Conservation (phyloP, 2,113 vertebrate genomes). For the Eulemur macaco region DNA sequence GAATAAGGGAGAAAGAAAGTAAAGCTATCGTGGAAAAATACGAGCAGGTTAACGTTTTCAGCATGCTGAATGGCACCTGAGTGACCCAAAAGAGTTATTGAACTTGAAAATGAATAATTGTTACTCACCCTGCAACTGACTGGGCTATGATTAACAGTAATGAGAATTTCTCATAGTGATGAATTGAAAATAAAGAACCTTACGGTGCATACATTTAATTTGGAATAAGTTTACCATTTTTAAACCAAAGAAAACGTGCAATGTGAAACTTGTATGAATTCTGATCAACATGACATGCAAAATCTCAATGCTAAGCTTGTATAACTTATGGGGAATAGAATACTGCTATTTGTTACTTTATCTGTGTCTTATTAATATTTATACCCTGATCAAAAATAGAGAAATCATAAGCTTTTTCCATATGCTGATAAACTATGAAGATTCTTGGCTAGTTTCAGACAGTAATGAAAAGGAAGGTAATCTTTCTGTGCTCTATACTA, state of each 20-base stretch:
- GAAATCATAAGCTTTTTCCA: background rate
- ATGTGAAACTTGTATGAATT: background rate
- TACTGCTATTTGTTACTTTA: background rate
- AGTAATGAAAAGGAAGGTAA: background rate
- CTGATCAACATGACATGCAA: background rate
- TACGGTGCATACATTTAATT: background rate
- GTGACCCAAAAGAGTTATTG: background rate
- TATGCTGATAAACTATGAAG: background rate
- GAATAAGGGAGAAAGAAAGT: conserved; percentile 54
- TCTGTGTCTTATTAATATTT: background rate
- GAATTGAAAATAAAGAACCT: conserved; percentile 14
- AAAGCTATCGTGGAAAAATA: conserved; percentile 49
- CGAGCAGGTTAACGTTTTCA: conserved; percentile 31
- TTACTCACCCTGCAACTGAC: background rate
- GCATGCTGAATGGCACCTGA: background rate
- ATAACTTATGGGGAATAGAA: background rate
- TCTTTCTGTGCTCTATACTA: background rate
- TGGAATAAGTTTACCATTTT: conserved; percentile 1
- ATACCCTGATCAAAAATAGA: background rate
- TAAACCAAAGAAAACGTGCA: conserved; percentile 8
- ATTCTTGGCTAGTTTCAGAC: background rate
- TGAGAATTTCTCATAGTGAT: background rate
- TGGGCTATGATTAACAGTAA: background rate
- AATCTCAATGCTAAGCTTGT: conserved; percentile 1
- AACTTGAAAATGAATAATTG: conserved; percentile 29